A percentile compares a stretch with the other conserved stretches of the same genome.
These are phyloP conservation scores for Coccyzus lansbergi DNA, from an alignment of 2,797 vertebrate genomes.

Conservation along the genomic window DNA sequence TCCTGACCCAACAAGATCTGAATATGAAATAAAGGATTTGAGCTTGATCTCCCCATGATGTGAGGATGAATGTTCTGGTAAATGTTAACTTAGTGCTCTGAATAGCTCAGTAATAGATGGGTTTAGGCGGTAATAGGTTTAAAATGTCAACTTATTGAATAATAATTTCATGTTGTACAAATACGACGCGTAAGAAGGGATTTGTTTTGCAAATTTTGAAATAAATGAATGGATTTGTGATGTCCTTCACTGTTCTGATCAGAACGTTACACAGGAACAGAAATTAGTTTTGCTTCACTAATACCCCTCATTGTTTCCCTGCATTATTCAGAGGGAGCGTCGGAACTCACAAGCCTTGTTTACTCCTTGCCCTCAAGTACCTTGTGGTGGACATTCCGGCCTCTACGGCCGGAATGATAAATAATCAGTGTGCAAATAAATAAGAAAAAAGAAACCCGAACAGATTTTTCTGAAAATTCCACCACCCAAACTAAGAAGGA, in stretches of 20 bases:
- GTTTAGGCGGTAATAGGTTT: constrained; percentile 86
- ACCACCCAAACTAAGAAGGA: neutral
- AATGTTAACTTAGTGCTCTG: constrained; percentile 91
- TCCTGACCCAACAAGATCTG: constrained; percentile 86
- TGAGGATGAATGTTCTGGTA: constrained; percentile 91
- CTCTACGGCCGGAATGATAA: constrained; percentile 15
- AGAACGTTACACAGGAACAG: constrained; percentile 69
- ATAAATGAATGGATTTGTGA: constrained; percentile 83
- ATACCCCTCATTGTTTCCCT: constrained; percentile 36
- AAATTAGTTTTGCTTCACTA: constrained; percentile 71
- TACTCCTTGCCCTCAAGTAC: constrained; percentile 44
- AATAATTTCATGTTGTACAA: constrained; percentile 86
- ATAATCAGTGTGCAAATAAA: constrained; percentile 25
- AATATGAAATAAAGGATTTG: constrained; percentile 91
- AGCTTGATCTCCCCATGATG: constrained; percentile 91
- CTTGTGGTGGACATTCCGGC: neutral
- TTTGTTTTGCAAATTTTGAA: constrained; percentile 87
- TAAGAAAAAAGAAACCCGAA: constrained; percentile 25
- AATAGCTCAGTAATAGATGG: constrained; percentile 90
- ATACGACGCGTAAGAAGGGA: constrained; percentile 84
- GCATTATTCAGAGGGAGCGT: constrained; percentile 2
- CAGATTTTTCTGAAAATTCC: constrained; percentile 43
- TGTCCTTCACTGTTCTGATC: constrained; percentile 80
- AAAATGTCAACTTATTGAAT: constrained; percentile 92
- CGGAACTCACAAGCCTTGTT: constrained; percentile 51